Percentiles rank a stretch among this genome's conserved stretches.
Conservation (phyloP, 1,140 invertebrate species). For the Ephestia elutella region DNA sequence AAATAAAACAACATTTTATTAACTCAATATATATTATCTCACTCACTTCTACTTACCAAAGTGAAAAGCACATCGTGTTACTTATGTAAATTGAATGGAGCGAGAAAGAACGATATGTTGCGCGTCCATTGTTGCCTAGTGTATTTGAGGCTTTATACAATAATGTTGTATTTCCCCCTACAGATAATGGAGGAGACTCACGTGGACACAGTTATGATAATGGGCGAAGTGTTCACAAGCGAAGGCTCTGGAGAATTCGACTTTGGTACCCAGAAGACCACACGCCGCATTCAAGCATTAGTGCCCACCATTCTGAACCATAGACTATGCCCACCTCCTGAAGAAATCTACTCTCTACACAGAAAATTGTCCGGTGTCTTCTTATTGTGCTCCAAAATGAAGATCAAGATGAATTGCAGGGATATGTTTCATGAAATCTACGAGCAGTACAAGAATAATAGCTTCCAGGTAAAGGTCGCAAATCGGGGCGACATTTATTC, state of each 20-base stretch:
- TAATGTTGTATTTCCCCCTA: neutral
- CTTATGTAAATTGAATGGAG: too few species aligned
- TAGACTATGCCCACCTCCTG: conserved; percentile 95
- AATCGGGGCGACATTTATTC: neutral
- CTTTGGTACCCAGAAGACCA: conserved; percentile 89
- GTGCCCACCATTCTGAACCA: conserved; percentile 97
- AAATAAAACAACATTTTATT: too few species aligned
- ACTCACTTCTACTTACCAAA: too few species aligned
- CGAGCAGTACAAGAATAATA: conserved; percentile 75
- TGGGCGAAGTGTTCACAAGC: conserved; percentile 91
- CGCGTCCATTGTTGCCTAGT: too few species aligned
- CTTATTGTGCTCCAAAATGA: conserved; percentile 93
- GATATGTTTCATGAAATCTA: conserved; percentile 90
- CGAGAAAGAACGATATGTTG: too few species aligned
- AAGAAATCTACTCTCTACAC: conserved; percentile 99
- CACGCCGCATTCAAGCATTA: conserved; percentile 80
- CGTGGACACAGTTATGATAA: conserved; percentile 95
- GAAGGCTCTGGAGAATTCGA: conserved; percentile 85
- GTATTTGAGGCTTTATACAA: too few species aligned
- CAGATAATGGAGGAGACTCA: conserved; percentile 95
- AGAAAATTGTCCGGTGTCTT: conserved; percentile 98
- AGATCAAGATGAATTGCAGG: conserved; percentile 89
- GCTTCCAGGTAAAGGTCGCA: conserved; percentile 17
- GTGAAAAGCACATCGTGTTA: too few species aligned
- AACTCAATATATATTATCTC: too few species aligned